A percentile compares a stretch with the other conserved stretches of the same genome.
Evolutionary conservation across 2,113 vertebrate species (phyloP).

Genomic region (Chaetura pelagica): DNA sequence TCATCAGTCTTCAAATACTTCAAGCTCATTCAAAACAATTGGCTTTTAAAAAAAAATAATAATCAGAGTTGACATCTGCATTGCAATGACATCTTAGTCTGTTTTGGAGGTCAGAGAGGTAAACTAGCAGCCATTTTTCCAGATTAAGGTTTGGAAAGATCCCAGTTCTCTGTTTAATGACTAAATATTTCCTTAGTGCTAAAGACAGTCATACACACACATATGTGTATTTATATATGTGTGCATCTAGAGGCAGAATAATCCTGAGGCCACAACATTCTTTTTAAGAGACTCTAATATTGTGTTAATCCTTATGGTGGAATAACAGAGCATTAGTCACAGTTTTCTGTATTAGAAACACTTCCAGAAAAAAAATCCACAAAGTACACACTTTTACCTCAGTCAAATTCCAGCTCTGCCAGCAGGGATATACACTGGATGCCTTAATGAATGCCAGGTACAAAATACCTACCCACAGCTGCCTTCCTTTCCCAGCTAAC

Average conservation of each 20-base stretch:
- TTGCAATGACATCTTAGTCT: background rate
- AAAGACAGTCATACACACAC: background rate
- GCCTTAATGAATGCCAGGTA: conserved; percentile 31
- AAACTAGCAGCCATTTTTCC: background rate
- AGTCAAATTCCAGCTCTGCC: background rate
- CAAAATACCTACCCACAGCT: conserved; percentile 2
- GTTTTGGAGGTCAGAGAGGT: background rate
- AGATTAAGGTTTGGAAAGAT: background rate
- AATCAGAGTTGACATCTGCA: background rate
- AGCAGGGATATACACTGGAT: background rate
- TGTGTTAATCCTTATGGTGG: background rate
- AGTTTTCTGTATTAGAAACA: background rate
- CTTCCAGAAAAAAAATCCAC: conserved; percentile 21
- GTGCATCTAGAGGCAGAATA: background rate
- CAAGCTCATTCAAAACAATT: background rate
- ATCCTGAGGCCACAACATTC: background rate
- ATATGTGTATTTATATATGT: background rate
- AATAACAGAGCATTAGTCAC: conserved; percentile 8
- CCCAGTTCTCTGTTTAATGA: background rate
- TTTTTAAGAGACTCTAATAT: background rate
- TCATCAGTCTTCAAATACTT: background rate
- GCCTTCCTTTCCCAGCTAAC: background rate
- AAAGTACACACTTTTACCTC: background rate
- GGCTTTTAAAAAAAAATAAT: background rate
- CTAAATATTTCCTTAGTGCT: background rate